These are phyloP conservation scores for Machimus rusticus DNA, from an alignment of 2,888 invertebrate genomes.

Conservation along the genomic window DNA sequence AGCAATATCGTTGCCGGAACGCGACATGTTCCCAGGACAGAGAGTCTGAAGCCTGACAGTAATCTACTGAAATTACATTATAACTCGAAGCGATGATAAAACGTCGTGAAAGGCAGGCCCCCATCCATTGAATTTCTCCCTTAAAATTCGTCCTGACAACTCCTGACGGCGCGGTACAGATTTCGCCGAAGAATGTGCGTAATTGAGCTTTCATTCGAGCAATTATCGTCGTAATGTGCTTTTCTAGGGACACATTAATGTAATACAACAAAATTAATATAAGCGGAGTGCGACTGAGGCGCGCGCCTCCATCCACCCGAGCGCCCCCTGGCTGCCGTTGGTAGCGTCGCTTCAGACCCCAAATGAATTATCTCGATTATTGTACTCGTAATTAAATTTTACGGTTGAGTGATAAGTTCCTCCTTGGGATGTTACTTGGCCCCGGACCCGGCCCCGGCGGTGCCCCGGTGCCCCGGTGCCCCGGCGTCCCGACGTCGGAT, in stretches of 20 bases:
- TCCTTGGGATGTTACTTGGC: slow-evolving; percentile 29
- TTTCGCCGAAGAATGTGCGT: slow-evolving; percentile 33
- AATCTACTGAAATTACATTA: slow-evolving; percentile 28
- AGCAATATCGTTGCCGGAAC: not conserved
- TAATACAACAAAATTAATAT: slow-evolving; percentile 43
- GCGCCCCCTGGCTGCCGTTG: not conserved
- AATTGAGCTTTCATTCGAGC: slow-evolving; percentile 46
- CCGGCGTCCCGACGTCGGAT: not conserved
- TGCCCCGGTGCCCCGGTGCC: not conserved
- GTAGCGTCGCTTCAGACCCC: not conserved
- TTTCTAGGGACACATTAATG: slow-evolving; percentile 40
- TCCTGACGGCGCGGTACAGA: not conserved
- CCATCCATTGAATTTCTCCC: not conserved
- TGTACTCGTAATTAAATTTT: slow-evolving; percentile 47
- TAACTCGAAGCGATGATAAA: slow-evolving; percentile 13
- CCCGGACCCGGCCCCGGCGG: not conserved
- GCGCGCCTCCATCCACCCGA: not conserved
- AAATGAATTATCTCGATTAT: slow-evolving; percentile 47
- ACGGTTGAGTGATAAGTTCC: slow-evolving; percentile 45
- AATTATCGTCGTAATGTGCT: slow-evolving; percentile 44
- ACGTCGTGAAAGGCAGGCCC: not conserved
- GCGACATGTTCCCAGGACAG: not conserved
- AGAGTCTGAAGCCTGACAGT: not conserved
- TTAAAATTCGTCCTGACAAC: not conserved
- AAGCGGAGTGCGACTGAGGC: not conserved